Evolutionary conservation across 2,888 invertebrate genomes (phyloP).

Genomic region (Epicampocera succincta): DNA sequence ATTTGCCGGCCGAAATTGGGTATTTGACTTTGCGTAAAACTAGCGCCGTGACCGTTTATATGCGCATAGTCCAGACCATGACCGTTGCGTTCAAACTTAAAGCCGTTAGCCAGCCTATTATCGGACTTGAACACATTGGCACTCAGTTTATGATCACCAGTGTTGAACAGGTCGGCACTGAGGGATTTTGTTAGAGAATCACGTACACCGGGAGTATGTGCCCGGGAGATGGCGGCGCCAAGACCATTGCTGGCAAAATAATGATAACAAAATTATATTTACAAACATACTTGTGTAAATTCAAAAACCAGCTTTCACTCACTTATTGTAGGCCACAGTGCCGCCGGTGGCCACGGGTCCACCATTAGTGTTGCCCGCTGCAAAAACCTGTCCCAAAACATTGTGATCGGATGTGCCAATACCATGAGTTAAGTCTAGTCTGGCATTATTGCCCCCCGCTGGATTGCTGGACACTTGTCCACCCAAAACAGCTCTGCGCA

Average conservation of each 20-base stretch:
- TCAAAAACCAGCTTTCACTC: conserved; percentile 57
- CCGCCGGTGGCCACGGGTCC: conserved; percentile 72
- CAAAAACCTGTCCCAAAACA: conserved; percentile 73
- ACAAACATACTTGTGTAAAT: conserved; percentile 40
- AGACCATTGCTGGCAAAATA: conserved; percentile 65
- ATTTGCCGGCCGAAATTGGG: conserved; percentile 76
- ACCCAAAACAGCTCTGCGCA: conserved; percentile 73
- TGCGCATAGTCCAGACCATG: conserved; percentile 76
- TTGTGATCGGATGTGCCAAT: conserved; percentile 77
- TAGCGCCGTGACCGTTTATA: conserved; percentile 75
- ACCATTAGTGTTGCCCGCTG: conserved; percentile 71
- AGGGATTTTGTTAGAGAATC: conserved; percentile 70
- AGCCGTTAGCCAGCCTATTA: conserved; percentile 77
- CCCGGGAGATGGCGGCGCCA: conserved; percentile 65
- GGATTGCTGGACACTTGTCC: conserved; percentile 75
- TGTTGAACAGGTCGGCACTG: conserved; percentile 73
- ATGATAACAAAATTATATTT: background rate
- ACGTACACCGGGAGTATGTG: conserved; percentile 70
- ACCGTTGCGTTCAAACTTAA: conserved; percentile 77
- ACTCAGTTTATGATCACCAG: conserved; percentile 74
- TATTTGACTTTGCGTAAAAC: conserved; percentile 74
- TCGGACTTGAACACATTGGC: conserved; percentile 77
- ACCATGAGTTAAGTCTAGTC: conserved; percentile 73
- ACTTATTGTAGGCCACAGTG: conserved; percentile 70
- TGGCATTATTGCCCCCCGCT: conserved; percentile 75